Conservation (phyloP, 1,140 invertebrate species). For the Charaxes varanes region DNA sequence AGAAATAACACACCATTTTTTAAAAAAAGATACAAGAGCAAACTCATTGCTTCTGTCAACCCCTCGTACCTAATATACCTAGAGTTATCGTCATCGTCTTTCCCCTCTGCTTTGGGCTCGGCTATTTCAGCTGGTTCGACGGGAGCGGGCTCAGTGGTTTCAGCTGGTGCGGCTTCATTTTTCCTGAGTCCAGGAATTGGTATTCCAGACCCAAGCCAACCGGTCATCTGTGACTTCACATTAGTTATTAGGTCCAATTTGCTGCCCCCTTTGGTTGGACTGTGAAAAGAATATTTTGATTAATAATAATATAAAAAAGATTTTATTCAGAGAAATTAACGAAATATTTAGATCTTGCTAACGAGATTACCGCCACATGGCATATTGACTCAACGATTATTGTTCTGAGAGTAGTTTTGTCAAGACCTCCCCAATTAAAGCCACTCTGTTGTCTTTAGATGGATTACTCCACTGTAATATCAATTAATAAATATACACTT, state of each 20-base stretch:
- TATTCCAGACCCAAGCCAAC: slow-evolving; percentile 84
- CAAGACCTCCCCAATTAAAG: no score
- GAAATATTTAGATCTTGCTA: no score
- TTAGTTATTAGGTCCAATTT: slow-evolving; percentile 86
- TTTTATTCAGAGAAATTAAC: no score
- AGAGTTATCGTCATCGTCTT: slow-evolving; percentile 89
- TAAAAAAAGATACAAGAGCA: slow-evolving; percentile 27
- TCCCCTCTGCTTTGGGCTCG: slow-evolving; percentile 71
- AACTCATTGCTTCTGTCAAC: slow-evolving; percentile 66
- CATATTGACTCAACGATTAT: no score
- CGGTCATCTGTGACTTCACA: slow-evolving; percentile 86
- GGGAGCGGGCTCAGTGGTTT: slow-evolving; percentile 60
- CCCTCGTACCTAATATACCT: slow-evolving; percentile 83
- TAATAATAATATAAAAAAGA: slow-evolving; percentile 3
- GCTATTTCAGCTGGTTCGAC: slow-evolving; percentile 68
- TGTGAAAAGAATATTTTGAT: slow-evolving; percentile 42
- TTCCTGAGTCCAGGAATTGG: slow-evolving; percentile 82
- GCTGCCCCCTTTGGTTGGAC: slow-evolving; percentile 81
- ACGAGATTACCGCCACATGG: no score
- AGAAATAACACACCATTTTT: slow-evolving; percentile 37
- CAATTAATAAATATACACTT: no score
- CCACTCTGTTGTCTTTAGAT: no score
- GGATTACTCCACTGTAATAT: no score
- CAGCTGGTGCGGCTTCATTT: slow-evolving; percentile 63
- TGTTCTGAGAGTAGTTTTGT: no score